Conservation (phyloP, 1,140 invertebrate species). For the Pseudobourletiella spinata region DNA sequence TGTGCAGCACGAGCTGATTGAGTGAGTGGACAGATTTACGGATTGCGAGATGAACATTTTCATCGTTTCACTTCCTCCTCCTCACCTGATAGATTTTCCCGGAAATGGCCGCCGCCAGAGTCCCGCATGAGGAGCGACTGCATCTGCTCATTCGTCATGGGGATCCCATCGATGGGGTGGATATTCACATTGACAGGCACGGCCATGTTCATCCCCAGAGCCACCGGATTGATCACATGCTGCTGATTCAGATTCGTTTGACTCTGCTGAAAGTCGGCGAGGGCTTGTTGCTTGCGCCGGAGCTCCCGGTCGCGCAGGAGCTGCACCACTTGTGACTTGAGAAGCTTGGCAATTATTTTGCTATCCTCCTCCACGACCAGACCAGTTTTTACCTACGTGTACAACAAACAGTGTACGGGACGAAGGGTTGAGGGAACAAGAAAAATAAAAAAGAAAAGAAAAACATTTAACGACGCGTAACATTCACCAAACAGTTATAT, state of each 20-base stretch:
- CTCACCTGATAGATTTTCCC: neutral
- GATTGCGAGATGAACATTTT: too few relatives aligned
- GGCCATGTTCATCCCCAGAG: constrained; percentile 12
- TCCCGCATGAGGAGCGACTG: constrained; percentile 6
- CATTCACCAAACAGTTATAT: too few relatives aligned
- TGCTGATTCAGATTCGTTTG: constrained; percentile 5
- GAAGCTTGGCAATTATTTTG: constrained; percentile 73
- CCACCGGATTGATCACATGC: constrained; percentile 10
- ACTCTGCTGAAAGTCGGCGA: constrained; percentile 21
- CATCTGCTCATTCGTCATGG: constrained; percentile 20
- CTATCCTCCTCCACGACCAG: constrained; percentile 86
- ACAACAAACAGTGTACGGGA: too few relatives aligned
- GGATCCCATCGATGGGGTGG: constrained; percentile 11
- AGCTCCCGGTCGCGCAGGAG: constrained; percentile 56
- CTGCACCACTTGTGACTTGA: constrained; percentile 67
- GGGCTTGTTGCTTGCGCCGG: constrained; percentile 44
- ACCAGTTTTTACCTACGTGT: constrained; percentile 62
- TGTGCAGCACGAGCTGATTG: too few relatives aligned
- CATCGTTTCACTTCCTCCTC: too few relatives aligned
- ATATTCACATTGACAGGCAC: neutral
- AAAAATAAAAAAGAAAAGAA: too few relatives aligned
- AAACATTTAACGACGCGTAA: too few relatives aligned
- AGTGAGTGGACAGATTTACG: too few relatives aligned
- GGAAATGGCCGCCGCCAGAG: neutral
- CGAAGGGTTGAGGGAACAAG: too few relatives aligned